Percentiles rank a stretch among this genome's conserved stretches.
Conservation (phyloP, 2,113 vertebrate genomes). For the Puntigrus tetrazona region DNA sequence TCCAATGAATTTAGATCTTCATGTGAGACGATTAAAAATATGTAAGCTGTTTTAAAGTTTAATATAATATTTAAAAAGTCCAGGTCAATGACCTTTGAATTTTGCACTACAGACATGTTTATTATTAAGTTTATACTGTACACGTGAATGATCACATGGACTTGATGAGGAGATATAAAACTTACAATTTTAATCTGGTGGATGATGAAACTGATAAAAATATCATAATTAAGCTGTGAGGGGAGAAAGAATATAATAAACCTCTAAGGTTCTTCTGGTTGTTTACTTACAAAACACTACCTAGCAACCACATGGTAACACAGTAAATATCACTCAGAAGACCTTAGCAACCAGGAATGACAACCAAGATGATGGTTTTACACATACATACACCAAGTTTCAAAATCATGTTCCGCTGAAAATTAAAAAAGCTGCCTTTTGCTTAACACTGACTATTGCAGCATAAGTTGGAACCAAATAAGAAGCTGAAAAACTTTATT, state of each 20-base stretch:
- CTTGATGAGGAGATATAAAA: not conserved
- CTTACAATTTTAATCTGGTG: not conserved
- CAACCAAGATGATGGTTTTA: not conserved
- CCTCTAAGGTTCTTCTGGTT: not conserved
- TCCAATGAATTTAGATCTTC: not conserved
- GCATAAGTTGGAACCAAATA: not conserved
- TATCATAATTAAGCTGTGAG: not conserved
- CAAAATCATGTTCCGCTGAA: conserved; percentile 8
- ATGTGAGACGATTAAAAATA: not conserved
- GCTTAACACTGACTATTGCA: not conserved
- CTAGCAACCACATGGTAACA: not conserved
- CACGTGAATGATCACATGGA: not conserved
- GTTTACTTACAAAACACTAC: not conserved
- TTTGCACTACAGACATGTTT: not conserved
- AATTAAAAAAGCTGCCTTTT: not conserved
- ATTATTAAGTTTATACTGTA: not conserved
- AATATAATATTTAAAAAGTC: not conserved
- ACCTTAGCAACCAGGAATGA: not conserved
- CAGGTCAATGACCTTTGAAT: not conserved
- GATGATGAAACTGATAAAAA: not conserved
- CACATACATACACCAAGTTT: not conserved
- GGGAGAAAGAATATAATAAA: not conserved
- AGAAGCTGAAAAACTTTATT: not conserved
- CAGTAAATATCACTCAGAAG: not conserved
- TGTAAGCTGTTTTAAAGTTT: not conserved